A percentile compares a stretch with the other conserved stretches of the same genome.
phyloP scores from a whole-genome alignment of 1,140 invertebrate species.

The Pseudomyrmex pallidus region DNA sequence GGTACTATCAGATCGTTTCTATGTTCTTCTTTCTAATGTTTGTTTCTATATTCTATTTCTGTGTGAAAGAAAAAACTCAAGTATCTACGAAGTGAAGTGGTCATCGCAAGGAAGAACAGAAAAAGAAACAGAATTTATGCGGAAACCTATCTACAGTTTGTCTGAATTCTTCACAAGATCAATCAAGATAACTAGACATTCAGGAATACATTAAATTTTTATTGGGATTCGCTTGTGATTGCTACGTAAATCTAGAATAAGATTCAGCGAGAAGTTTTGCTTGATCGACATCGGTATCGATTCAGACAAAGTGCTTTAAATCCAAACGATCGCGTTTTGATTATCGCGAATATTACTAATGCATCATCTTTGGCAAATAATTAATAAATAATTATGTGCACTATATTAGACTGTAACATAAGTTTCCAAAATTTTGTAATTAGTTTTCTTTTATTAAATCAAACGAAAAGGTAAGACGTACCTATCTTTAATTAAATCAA shows the following conservation, averaged over 20 bases:
- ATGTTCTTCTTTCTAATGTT: background rate
- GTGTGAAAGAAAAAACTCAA: constrained; percentile 18
- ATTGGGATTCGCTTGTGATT: constrained; percentile 2
- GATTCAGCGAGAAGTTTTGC: background rate
- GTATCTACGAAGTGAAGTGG: constrained; percentile 24
- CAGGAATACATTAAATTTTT: constrained; percentile 46
- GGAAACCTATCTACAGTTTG: background rate
- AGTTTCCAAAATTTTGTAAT: no score
- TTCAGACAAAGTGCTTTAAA: background rate
- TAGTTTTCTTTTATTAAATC: no score
- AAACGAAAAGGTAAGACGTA: no score
- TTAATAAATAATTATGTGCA: background rate
- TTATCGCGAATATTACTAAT: background rate
- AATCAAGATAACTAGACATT: constrained; percentile 46
- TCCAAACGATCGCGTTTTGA: background rate
- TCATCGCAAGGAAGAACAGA: background rate
- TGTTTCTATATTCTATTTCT: background rate
- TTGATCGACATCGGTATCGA: background rate
- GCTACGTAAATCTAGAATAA: constrained; percentile 27
- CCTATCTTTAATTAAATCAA: no score
- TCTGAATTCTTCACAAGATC: constrained; percentile 10
- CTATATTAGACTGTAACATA: no score
- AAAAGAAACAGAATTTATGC: constrained; percentile 4
- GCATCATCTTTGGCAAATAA: background rate
- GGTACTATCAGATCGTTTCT: constrained; percentile 5